Evolutionary conservation across 2,888 invertebrate genomes (phyloP).

Genomic region (Drosophila longiperda): DNA sequence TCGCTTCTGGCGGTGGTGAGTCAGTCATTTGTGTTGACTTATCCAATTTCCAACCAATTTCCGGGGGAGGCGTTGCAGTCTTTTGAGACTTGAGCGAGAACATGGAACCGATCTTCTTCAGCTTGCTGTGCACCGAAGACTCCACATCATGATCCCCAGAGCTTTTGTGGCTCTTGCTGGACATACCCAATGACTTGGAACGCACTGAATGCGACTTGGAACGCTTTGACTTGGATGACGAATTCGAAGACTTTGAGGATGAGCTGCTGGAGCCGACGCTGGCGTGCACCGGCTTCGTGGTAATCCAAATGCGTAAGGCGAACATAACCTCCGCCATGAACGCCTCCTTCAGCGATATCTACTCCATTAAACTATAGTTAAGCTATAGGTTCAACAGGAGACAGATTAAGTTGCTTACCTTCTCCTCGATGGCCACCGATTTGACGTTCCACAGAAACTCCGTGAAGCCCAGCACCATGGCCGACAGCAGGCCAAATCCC

Average conservation of each 20-base stretch:
- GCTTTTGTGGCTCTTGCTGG: constrained; percentile 77
- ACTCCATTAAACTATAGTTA: too few relatives aligned
- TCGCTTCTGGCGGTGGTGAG: constrained; percentile 7
- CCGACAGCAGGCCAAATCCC: constrained; percentile 89
- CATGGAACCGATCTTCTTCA: constrained; percentile 83
- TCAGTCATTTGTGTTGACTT: constrained; percentile 66
- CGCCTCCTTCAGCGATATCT: constrained; percentile 90
- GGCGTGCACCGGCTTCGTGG: constrained; percentile 89
- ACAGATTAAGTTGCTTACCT: constrained; percentile 85
- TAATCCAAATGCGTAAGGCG: constrained; percentile 90
- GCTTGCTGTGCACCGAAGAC: constrained; percentile 75
- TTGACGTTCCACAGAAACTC: constrained; percentile 95
- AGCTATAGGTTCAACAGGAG: background rate
- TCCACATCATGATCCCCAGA: constrained; percentile 65
- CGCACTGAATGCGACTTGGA: constrained; percentile 71
- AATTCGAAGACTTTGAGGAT: constrained; percentile 59
- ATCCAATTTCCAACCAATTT: constrained; percentile 64
- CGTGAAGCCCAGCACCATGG: constrained; percentile 90
- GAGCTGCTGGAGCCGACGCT: constrained; percentile 73
- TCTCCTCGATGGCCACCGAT: constrained; percentile 91
- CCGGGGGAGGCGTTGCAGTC: constrained; percentile 41
- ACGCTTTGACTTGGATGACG: constrained; percentile 50
- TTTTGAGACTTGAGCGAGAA: constrained; percentile 81
- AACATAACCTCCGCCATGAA: constrained; percentile 89
- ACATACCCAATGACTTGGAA: constrained; percentile 74